These are phyloP conservation scores for Spodoptera picta DNA, from an alignment of 2,888 invertebrate species.

Conservation along the genomic window DNA sequence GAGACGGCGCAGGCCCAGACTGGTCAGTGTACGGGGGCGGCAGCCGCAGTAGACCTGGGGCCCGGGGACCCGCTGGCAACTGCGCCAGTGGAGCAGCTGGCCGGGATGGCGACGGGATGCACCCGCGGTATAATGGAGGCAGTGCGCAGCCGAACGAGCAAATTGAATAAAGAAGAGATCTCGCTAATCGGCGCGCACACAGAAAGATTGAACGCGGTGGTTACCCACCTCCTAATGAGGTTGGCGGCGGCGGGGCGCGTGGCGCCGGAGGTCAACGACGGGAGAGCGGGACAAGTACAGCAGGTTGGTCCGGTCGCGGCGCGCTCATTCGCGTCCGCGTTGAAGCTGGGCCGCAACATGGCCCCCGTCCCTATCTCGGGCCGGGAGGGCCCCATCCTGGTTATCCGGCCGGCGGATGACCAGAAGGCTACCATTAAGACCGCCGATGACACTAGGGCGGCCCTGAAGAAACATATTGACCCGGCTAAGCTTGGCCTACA, in stretches of 20 bases:
- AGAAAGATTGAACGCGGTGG: fast-evolving
- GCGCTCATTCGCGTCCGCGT: fast-evolving
- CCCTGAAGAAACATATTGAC: no score
- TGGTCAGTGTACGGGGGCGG: no score
- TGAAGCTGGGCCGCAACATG: background rate
- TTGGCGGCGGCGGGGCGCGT: no score
- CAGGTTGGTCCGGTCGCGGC: no score
- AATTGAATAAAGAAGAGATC: no score
- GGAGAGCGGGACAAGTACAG: no score
- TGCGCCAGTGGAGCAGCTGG: constrained; percentile 1
- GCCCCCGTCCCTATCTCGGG: fast-evolving
- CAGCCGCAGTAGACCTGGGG: no score
- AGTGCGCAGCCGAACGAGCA: background rate
- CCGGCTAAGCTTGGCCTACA: background rate
- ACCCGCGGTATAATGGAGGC: background rate
- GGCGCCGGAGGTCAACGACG: background rate
- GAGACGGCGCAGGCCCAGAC: no score
- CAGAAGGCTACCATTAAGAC: background rate
- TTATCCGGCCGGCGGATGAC: background rate
- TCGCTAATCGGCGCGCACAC: fast-evolving
- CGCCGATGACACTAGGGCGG: constrained; percentile 15
- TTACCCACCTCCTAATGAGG: background rate
- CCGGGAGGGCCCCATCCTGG: background rate
- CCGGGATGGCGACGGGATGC: constrained; percentile 8
- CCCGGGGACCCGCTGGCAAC: constrained; percentile 10